phyloP scores from a whole-genome alignment of 2,888 invertebrate genomes.

The Idaea aversata region DNA sequence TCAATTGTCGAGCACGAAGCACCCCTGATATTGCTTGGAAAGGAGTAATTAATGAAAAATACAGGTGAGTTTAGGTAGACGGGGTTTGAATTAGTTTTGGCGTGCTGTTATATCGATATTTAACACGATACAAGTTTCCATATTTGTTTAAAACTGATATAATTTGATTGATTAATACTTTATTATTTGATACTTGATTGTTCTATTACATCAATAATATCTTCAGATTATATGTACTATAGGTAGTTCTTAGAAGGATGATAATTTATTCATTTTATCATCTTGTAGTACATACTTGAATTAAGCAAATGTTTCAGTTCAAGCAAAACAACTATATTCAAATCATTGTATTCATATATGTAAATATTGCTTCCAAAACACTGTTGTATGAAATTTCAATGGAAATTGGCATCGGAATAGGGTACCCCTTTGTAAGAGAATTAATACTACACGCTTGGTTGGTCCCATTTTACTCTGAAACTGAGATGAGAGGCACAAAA shows the following conservation, averaged over 20 bases:
- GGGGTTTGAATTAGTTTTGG: not conserved
- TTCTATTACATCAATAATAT: not conserved
- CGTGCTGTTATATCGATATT: not conserved
- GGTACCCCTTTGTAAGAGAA: constrained; percentile 28
- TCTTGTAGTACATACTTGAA: not conserved
- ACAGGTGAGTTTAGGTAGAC: constrained; percentile 1
- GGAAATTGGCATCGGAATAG: constrained; percentile 24
- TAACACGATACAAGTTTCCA: not conserved
- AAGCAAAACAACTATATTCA: not conserved
- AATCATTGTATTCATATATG: constrained; percentile 19
- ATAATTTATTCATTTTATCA: not conserved
- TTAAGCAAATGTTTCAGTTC: not conserved
- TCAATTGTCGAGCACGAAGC: constrained; percentile 17
- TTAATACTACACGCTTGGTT: constrained; percentile 28
- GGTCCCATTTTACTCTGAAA: constrained; percentile 26
- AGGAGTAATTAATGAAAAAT: constrained; percentile 1
- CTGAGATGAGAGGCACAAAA: constrained; percentile 22
- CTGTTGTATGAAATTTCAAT: constrained; percentile 27
- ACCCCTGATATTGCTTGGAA: not conserved
- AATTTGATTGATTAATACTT: too few species aligned
- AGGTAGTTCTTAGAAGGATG: not conserved
- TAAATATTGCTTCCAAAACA: constrained; percentile 27
- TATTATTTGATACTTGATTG: too few species aligned
- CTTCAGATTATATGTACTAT: too few species aligned
- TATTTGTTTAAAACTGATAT: not conserved